Evolutionary conservation across 2,888 invertebrate genomes (phyloP), one percentile per base, ranked within the genome.

Genomic region (Zygogramma bicolorata): DNA sequence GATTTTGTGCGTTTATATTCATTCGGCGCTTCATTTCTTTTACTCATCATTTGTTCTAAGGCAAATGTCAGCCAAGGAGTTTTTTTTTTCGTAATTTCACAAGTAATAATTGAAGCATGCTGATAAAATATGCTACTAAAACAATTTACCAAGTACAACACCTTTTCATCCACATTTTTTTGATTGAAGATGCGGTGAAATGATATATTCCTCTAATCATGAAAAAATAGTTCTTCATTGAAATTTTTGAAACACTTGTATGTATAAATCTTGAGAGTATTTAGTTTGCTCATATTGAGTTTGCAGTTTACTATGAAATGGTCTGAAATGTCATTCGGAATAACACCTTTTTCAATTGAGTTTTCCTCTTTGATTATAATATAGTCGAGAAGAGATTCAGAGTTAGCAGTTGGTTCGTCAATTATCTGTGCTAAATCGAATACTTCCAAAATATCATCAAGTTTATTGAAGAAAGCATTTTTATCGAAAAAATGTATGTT

Each of bases 231-330:
- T 22, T 46, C 42, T n/a, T 63, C 27, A 63, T 63, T 27, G 42
- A 63, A 42, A 63, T 38, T 15, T 63, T 63, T 25, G 27, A 42
- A 42, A 42, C 27, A 63, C 20, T 42, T 63, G 25, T 42, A 63
- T 7, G 63, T 63, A 63, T 46, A 40, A 40, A 63, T 63, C 27
- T 63, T 63, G 5, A 27, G 13, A 18, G 25, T 38, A 10, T 22
- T 40, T 18, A 6, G 18, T 13, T 40, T 40, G 5, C 13, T 40
- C 13, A 60, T 15, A 15, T 34, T 18, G 6, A 31, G 40, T n/a
- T 22, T 63, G 20, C 22, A 63, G 7, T 22, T 42, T 40, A 40
- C 46, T 25, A 63, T 63, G 25, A 3, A 63, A 20, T 63, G 63
- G 46, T 63, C 63, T 25, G 63, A 63, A 6, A 63, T 63, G 7